Base-by-base conservation (phyloP, 2,797 vertebrate species). In the Crenuchus spilurus region DNA sequence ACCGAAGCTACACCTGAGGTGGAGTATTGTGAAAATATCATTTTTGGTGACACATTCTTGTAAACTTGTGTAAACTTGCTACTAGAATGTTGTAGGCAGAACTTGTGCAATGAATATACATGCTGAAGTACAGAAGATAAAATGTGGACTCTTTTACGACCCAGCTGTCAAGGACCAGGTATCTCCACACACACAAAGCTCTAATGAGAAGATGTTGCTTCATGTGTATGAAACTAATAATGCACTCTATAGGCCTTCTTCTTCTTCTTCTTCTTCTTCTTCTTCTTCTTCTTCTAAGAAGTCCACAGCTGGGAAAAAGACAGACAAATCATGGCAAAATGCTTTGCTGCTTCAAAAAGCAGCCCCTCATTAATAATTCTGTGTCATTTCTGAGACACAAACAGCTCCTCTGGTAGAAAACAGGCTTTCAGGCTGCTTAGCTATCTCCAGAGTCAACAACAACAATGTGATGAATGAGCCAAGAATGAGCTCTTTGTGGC, bases 321-420 rank as follows among this genome's bases (percentile, higher is more conserved):
- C 55, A 44, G 30, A 13, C 37, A 26, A 48, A 69, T 14, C 3
- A 20, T 24, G 57, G 33, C 33, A 22, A 30, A 51, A 13, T 52
- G 24, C 20, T 68, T 52, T 39, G 13, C 48, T 22, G 48, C 65
- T 52, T 68, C 65, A 68, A 68, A 52, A 48, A 24, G 35, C 44
- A 31, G 33, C 26, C 35, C 20, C 33, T 61, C 72, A 61, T 75
- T 75, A 75, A 75, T 75, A 52, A 75, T 68, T 61, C 44, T 13
- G 13, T 52, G 55, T 61, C 64, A 68, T 75, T 68, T 68, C 33
- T 0, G 31, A 61, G 52, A 35, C 54, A 61, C 33, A 31, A 60
- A 65, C 72, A 49, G 16, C 42, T 49, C 72, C 1, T 31, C 14
- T 46, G 42, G 30, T 28, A 26, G 39, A 22, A 35, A 54, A 14